These are phyloP conservation scores for Eupithecia tripunctaria DNA, from an alignment of 2,888 invertebrate species.

Conservation along the genomic window DNA sequence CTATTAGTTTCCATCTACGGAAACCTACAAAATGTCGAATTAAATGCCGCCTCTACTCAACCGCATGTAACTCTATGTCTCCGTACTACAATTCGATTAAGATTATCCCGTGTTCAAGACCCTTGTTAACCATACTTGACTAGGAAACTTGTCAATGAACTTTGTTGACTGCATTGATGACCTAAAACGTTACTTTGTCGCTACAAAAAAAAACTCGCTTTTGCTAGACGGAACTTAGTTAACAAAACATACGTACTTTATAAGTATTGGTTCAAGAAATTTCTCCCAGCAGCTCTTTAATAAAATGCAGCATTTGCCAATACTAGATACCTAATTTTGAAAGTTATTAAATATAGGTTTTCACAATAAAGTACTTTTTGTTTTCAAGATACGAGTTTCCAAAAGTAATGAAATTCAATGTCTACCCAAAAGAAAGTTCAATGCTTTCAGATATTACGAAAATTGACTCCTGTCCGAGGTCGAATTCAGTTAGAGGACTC, in stretches of 20 bases:
- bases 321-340: too few relatives aligned
- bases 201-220: neutral
- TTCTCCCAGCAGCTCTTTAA: neutral
- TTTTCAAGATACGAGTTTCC: neutral
- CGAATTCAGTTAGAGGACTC: neutral
- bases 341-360: neutral
- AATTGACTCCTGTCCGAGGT: neutral
- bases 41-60: neutral
- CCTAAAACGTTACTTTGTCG: neutral
- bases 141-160: slow-evolving; percentile 20
- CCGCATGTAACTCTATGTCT: neutral
- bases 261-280: neutral
- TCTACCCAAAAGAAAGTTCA: neutral
- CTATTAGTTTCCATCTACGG: neutral
- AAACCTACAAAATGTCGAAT: neutral
- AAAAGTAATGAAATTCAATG: neutral
- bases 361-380: neutral
- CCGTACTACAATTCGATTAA: slow-evolving; percentile 29
- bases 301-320: too few relatives aligned
- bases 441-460: neutral
- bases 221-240: neutral
- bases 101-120: slow-evolving; percentile 14
- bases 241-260: neutral
- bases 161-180: slow-evolving; percentile 10
- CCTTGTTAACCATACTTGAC: slow-evolving; percentile 15